Conservation (phyloP, 2,797 vertebrate genomes). For the Oreochromis grahami region DNA sequence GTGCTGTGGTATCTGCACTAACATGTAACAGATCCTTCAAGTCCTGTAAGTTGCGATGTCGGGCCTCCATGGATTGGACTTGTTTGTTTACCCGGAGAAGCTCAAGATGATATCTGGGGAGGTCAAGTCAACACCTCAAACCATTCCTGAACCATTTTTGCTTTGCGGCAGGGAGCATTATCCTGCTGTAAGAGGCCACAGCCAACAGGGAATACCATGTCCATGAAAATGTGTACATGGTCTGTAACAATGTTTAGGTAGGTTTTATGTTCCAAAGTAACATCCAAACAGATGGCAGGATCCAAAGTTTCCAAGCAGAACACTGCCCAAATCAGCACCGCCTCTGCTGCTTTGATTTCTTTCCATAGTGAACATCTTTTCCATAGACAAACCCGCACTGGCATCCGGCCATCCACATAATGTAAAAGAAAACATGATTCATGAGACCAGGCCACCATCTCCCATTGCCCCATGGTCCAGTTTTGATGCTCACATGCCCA, state of each 20-base stretch:
- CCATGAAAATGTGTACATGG: background rate
- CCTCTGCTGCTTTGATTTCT: no score
- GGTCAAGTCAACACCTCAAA: background rate
- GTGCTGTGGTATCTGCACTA: fast-evolving
- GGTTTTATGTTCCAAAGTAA: background rate
- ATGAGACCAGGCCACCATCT: background rate
- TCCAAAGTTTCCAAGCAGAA: background rate
- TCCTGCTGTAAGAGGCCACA: background rate
- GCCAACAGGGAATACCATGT: background rate
- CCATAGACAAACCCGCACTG: background rate
- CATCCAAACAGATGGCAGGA: background rate
- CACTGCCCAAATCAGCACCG: background rate
- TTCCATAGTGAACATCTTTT: no score
- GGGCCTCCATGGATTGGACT: background rate
- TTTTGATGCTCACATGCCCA: background rate
- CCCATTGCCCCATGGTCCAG: background rate
- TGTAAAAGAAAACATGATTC: background rate
- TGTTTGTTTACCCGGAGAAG: background rate
- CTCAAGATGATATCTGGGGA: background rate
- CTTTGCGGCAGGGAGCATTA: background rate
- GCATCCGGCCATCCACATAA: background rate
- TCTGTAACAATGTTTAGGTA: background rate
- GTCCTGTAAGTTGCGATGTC: background rate
- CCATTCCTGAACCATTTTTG: background rate
- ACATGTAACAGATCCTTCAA: background rate